phyloP scores from a whole-genome alignment of 1,140 invertebrate species.

The Dendrolimus kikuchii region DNA sequence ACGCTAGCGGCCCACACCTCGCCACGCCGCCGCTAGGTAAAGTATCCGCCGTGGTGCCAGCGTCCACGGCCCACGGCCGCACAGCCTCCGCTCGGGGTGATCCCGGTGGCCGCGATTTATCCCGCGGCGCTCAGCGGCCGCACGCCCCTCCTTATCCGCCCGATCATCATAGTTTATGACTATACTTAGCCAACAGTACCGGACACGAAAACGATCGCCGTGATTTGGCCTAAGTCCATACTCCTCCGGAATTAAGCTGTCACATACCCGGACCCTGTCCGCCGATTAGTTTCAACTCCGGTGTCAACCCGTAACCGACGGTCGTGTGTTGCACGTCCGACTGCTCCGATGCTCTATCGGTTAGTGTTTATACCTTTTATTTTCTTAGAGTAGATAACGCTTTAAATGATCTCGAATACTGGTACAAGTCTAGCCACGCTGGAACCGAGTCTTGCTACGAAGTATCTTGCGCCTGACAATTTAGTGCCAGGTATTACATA shows the following conservation, averaged over 20 bases:
- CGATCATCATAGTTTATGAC: conserved; percentile 23
- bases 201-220: conserved; percentile 24
- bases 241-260: conserved; percentile 13
- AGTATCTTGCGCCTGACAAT: conserved; percentile 20
- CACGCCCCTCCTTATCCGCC: conserved; percentile 17
- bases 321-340: conserved; percentile 62
- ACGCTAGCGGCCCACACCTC: conserved; percentile 24
- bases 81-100: too few species aligned
- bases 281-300: conserved; percentile 29
- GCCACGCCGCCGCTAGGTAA: conserved; percentile 38
- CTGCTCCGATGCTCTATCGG: conserved; percentile 66
- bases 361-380: conserved; percentile 34
- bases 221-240: conserved; percentile 21
- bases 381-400: conserved; percentile 3
- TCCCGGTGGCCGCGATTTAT: conserved; percentile 13
- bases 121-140: conserved; percentile 12
- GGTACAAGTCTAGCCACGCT: neutral
- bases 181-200: conserved; percentile 42
- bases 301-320: conserved; percentile 35
- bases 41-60: conserved; percentile 24
- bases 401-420: conserved; percentile 3
- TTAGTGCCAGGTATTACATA: conserved; percentile 44
- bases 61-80: conserved; percentile 5
- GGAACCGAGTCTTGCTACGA: too few species aligned
- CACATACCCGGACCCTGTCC: conserved; percentile 28